phyloP scores from a whole-genome alignment of 2,888 invertebrate species.

The Dicyrtoma fusca region DNA sequence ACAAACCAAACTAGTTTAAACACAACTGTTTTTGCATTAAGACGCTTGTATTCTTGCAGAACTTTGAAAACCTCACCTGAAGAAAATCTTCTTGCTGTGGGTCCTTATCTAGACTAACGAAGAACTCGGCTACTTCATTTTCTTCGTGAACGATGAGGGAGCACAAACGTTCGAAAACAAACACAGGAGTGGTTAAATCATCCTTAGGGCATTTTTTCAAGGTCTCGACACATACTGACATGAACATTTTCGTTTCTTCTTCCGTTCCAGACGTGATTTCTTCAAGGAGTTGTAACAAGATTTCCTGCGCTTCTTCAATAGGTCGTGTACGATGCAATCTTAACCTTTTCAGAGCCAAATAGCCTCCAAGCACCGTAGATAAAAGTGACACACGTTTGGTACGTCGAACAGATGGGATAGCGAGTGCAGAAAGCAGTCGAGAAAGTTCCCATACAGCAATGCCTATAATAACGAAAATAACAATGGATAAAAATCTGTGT shows the following conservation, averaged over 20 bases:
- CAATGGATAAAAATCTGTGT: too few species aligned
- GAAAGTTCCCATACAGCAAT: slow-evolving; percentile 55
- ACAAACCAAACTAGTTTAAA: background rate
- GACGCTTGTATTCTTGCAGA: too few species aligned
- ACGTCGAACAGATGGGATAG: slow-evolving; percentile 55
- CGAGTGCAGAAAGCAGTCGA: slow-evolving; percentile 49
- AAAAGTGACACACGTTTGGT: slow-evolving; percentile 52
- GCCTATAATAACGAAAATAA: too few species aligned
- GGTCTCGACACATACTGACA: slow-evolving; percentile 95
- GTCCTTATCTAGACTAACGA: slow-evolving; percentile 94
- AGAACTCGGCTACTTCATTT: slow-evolving; percentile 95
- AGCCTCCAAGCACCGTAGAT: slow-evolving; percentile 84
- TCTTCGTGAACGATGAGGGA: slow-evolving; percentile 97
- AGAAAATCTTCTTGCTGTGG: slow-evolving; percentile 98
- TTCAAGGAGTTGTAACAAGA: slow-evolving; percentile 78
- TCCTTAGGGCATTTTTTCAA: slow-evolving; percentile 87
- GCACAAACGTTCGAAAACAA: slow-evolving; percentile 95
- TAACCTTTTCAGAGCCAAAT: slow-evolving; percentile 83
- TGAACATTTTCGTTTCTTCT: slow-evolving; percentile 93
- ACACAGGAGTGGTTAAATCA: slow-evolving; percentile 94
- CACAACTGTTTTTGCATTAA: too few species aligned
- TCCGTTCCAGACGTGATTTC: slow-evolving; percentile 72
- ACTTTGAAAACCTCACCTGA: slow-evolving; percentile 64
- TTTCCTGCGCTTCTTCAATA: slow-evolving; percentile 96
- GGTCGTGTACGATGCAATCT: slow-evolving; percentile 93